Evolutionary conservation across 1,140 invertebrate species (phyloP).

Genomic region (Aphidius gifuensis): DNA sequence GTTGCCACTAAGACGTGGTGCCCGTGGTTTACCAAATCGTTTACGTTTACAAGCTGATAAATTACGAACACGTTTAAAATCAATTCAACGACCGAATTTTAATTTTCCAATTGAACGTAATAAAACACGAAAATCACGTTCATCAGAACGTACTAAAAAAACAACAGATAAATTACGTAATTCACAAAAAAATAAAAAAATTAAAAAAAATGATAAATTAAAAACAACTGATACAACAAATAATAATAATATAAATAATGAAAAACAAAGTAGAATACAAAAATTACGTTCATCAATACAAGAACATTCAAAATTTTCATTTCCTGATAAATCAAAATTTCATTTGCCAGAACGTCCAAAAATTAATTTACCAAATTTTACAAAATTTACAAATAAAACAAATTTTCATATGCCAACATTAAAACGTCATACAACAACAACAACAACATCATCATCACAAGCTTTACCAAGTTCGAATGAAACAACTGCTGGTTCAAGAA

Average conservation of each 20-base stretch:
- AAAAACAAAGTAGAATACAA: constrained; percentile 44
- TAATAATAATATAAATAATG: constrained; percentile 19
- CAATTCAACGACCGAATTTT: constrained; percentile 47
- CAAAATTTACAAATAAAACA: constrained; percentile 48
- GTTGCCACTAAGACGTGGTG: constrained; percentile 58
- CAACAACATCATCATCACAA: constrained; percentile 39
- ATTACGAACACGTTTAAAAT: constrained; percentile 44
- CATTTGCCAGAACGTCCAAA: constrained; percentile 61
- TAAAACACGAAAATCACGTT: constrained; percentile 31
- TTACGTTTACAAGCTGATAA: constrained; percentile 49
- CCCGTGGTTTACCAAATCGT: constrained; percentile 43
- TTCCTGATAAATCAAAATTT: constrained; percentile 62
- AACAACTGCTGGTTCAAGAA: constrained; percentile 50
- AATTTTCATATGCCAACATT: constrained; percentile 37
- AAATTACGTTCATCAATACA: constrained; percentile 52
- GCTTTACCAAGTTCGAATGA: constrained; percentile 51
- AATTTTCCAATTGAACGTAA: constrained; percentile 33
- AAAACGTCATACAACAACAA: constrained; percentile 36
- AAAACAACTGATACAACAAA: constrained; percentile 33
- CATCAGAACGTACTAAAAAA: constrained; percentile 6
- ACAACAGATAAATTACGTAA: constrained; percentile 32
- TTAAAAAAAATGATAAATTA: constrained; percentile 28
- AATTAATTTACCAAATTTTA: constrained; percentile 45
- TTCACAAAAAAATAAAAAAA: constrained; percentile 29
- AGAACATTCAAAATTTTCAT: constrained; percentile 56